phyloP scores from a whole-genome alignment of 2,113 vertebrate species.

The Ceyx melanurus region DNA sequence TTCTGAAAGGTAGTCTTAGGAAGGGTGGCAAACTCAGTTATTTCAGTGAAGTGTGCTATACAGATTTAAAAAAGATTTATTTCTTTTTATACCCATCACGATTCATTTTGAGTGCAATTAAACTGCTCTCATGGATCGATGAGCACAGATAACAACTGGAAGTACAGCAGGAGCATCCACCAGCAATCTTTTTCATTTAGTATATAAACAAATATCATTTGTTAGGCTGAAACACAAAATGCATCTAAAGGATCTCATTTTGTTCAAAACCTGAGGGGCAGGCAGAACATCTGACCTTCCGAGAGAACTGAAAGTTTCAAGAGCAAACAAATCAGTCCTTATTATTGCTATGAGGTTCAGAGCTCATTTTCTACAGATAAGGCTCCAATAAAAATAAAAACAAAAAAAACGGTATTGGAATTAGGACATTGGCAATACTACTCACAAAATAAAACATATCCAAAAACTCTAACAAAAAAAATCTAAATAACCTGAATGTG shows the following conservation, averaged over 20 bases:
- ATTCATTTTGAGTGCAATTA: slow-evolving; percentile 47
- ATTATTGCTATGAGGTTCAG: not conserved
- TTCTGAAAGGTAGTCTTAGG: not conserved
- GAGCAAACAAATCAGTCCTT: not conserved
- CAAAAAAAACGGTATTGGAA: not conserved
- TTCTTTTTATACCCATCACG: not conserved
- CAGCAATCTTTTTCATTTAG: slow-evolving; percentile 23
- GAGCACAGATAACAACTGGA: slow-evolving; percentile 14
- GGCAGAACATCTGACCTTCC: not conserved
- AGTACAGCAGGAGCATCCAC: not conserved
- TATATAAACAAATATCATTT: slow-evolving; percentile 39
- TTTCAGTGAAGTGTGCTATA: not conserved
- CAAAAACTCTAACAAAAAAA: not conserved
- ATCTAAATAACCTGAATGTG: not conserved
- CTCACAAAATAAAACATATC: not conserved
- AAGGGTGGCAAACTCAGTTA: not conserved
- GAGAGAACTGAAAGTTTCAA: not conserved
- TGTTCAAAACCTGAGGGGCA: not conserved
- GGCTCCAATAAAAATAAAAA: not conserved
- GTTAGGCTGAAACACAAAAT: slow-evolving; percentile 2
- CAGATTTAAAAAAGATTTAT: slow-evolving; percentile 18
- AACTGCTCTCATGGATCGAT: slow-evolving; percentile 5
- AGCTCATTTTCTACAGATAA: not conserved
- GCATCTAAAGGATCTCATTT: slow-evolving; percentile 13
- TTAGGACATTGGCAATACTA: not conserved